These are phyloP conservation scores for Geothlypis trichas DNA, from an alignment of 2,113 vertebrate genomes.

Conservation along the genomic window DNA sequence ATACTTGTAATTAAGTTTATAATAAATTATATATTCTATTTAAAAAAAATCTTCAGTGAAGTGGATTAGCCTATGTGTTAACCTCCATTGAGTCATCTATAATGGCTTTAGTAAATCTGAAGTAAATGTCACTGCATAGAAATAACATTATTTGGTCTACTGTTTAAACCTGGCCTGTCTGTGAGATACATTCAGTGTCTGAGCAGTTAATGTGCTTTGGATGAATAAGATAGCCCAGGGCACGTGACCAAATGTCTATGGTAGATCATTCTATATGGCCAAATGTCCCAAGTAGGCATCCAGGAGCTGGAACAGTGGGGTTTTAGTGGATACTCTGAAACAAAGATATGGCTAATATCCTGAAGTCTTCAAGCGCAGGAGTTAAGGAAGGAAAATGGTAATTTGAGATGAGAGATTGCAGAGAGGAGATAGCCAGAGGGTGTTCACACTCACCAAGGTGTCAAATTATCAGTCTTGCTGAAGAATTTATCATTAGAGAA, in stretches of 20 bases:
- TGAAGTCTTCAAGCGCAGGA: not conserved
- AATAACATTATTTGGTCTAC: not conserved
- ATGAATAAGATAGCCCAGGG: not conserved
- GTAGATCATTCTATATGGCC: not conserved
- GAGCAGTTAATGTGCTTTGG: not conserved
- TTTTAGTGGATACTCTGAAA: not conserved
- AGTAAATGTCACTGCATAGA: not conserved
- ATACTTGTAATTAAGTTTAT: not conserved
- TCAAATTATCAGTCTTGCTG: not conserved
- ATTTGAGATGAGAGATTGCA: not conserved
- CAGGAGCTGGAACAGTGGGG: not conserved
- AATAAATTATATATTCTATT: not conserved
- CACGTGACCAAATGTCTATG: not conserved
- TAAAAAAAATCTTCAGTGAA: not conserved
- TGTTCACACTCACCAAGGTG: not conserved
- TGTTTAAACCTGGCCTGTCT: not conserved
- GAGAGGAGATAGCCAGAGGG: not conserved
- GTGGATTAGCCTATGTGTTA: not conserved
- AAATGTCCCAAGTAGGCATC: fast-evolving
- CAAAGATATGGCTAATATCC: not conserved
- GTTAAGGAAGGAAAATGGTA: not conserved
- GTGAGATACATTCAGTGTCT: not conserved
- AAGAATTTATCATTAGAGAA: not conserved
- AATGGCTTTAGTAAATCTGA: not conserved
- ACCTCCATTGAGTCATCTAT: not conserved